Conservation (phyloP, 2,888 invertebrate genomes). For the Mylabris sibirica region DNA sequence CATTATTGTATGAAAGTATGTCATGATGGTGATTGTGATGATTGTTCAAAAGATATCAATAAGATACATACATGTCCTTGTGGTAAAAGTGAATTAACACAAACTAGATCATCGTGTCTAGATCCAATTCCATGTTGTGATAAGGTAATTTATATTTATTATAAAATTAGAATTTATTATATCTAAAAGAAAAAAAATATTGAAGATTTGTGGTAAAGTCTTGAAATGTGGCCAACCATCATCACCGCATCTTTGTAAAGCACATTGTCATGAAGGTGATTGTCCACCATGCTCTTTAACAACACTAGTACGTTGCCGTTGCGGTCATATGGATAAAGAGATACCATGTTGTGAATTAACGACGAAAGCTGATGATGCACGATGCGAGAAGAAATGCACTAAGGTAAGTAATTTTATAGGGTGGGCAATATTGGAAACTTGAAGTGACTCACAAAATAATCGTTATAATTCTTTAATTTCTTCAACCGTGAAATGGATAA, state of each 20-base stretch:
- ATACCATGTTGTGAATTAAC: slow-evolving; percentile 78
- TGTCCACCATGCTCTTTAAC: slow-evolving; percentile 82
- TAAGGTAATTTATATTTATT: slow-evolving; percentile 61
- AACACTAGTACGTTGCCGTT: slow-evolving; percentile 82
- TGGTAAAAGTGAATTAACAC: slow-evolving; percentile 67
- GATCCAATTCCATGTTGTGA: slow-evolving; percentile 87
- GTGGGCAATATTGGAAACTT: slow-evolving; percentile 4
- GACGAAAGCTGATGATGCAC: slow-evolving; percentile 74
- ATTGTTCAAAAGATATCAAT: slow-evolving; percentile 70
- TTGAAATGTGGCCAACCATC: slow-evolving; percentile 73
- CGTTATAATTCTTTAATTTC: no score
- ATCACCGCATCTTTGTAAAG: slow-evolving; percentile 74
- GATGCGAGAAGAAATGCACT: slow-evolving; percentile 90
- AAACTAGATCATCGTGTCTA: slow-evolving; percentile 71
- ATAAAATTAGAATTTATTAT: no score
- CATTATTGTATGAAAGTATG: slow-evolving; percentile 70
- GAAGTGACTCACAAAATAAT: no score
- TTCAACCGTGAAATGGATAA: no score
- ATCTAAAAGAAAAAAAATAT: no score
- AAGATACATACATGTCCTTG: slow-evolving; percentile 77
- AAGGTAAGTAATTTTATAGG: slow-evolving; percentile 68
- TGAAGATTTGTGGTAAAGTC: slow-evolving; percentile 68
- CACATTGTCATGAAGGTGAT: slow-evolving; percentile 72
- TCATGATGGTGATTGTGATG: slow-evolving; percentile 72
- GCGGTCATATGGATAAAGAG: slow-evolving; percentile 84